These are phyloP conservation scores for Pammene fasciana DNA, from an alignment of 2,888 invertebrate genomes.

Conservation along the genomic window DNA sequence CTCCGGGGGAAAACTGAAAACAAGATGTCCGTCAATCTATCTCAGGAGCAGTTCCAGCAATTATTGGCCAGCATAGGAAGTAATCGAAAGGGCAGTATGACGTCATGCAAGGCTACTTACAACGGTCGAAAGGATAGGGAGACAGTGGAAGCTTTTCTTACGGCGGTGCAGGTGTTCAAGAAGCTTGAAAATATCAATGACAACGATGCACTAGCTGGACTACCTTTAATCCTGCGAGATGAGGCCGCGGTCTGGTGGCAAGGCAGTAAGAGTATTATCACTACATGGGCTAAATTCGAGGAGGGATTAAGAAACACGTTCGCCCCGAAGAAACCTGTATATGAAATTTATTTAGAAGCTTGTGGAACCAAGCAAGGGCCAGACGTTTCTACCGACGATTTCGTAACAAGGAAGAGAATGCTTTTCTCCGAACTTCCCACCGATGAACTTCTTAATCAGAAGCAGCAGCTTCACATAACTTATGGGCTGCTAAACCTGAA, in stretches of 20 bases:
- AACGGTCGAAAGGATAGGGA: conserved; percentile 16
- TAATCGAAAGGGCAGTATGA: conserved; percentile 12
- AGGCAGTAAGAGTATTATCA: conserved; percentile 1
- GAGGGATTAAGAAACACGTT: conserved; percentile 10
- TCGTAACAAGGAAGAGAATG: conserved; percentile 19
- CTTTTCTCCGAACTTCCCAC: conserved; percentile 18
- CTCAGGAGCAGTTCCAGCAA: conserved; percentile 10
- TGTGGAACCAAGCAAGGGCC: conserved; percentile 14
- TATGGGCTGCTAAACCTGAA: conserved; percentile 6
- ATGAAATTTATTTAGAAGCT: conserved; percentile 19
- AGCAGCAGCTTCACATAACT: conserved; percentile 12
- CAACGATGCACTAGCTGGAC: conserved; percentile 8
- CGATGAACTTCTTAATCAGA: conserved; percentile 25
- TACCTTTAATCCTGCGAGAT: conserved; percentile 7
- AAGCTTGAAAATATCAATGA: conserved; percentile 18
- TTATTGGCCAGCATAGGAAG: conserved; percentile 10
- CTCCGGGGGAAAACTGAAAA: not conserved
- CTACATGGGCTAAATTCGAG: conserved; percentile 10
- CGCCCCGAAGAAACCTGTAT: conserved; percentile 13
- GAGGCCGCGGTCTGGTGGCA: conserved; percentile 24
- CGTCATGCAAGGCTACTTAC: conserved; percentile 10
- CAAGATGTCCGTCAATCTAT: too few species aligned
- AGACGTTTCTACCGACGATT: conserved; percentile 11
- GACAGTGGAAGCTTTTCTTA: conserved; percentile 2
- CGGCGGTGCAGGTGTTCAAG: conserved; percentile 14